A percentile compares a stretch with the other conserved stretches of the same genome.
These are phyloP conservation scores for Hippocampus zosterae DNA, from an alignment of 2,113 vertebrate species.

Conservation along the genomic window DNA sequence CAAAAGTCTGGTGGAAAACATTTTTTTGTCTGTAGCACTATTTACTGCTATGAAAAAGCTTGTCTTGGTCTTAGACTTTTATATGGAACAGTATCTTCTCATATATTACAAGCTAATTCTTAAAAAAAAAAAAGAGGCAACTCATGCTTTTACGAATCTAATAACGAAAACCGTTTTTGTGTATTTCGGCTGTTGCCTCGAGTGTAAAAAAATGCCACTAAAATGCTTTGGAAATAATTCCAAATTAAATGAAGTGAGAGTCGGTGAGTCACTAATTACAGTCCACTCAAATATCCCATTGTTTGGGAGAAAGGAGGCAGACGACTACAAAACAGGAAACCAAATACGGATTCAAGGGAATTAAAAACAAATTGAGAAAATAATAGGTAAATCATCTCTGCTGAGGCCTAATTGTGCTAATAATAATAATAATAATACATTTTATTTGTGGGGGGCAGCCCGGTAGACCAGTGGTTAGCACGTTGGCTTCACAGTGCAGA, in stretches of 20 bases:
- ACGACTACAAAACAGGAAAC: conserved; percentile 12
- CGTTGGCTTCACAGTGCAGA: too few relatives aligned
- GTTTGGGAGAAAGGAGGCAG: conserved; percentile 25
- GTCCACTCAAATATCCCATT: conserved; percentile 36
- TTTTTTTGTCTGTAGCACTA: neutral
- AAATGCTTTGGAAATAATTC: conserved; percentile 48
- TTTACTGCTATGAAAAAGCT: neutral
- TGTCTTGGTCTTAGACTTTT: neutral
- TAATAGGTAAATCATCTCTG: neutral
- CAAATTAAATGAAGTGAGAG: conserved; percentile 41
- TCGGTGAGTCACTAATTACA: conserved; percentile 36
- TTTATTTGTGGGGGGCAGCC: too few relatives aligned
- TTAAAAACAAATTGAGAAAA: conserved; percentile 7
- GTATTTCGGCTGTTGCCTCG: conserved; percentile 47
- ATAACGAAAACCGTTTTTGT: conserved; percentile 23
- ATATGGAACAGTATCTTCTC: neutral
- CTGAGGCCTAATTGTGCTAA: neutral
- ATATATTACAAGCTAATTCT: neutral
- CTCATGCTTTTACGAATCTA: neutral
- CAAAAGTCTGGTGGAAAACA: neutral
- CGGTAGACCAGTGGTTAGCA: too few relatives aligned
- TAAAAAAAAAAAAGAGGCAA: neutral
- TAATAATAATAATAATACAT: too few relatives aligned
- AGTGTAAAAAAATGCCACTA: conserved; percentile 26
- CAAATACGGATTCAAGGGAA: conserved; percentile 21